Evolutionary conservation across 2,797 vertebrate species (phyloP).

Genomic region (Phylloscopus collybita): DNA sequence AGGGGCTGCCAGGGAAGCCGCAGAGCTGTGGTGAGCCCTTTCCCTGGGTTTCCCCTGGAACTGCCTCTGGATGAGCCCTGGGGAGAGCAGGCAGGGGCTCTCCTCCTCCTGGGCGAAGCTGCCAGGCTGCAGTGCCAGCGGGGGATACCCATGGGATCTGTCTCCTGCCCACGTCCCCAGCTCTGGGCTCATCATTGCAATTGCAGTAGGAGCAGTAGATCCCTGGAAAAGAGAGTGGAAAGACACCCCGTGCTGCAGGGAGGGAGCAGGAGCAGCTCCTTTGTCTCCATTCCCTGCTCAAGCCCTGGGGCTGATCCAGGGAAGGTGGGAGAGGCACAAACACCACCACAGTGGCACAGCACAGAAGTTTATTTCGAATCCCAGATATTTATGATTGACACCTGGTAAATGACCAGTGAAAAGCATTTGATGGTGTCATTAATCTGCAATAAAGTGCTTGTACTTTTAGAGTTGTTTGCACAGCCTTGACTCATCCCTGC

Average conservation of each 20-base stretch:
- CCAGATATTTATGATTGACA: background rate
- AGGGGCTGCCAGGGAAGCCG: background rate
- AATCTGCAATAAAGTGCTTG: background rate
- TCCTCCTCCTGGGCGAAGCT: background rate
- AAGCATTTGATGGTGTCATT: background rate
- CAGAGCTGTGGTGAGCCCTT: accelerated
- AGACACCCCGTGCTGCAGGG: background rate
- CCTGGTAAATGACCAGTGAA: slow-evolving; percentile 4
- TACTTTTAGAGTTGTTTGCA: slow-evolving; percentile 21
- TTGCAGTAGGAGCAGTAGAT: background rate
- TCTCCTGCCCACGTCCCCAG: background rate
- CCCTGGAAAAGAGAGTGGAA: background rate
- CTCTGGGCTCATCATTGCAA: background rate
- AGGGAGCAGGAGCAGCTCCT: background rate
- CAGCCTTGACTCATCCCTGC: slow-evolving; percentile 15
- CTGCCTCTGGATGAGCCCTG: background rate
- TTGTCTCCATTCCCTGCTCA: background rate
- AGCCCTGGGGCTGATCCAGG: background rate
- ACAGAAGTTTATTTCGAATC: background rate
- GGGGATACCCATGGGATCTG: accelerated
- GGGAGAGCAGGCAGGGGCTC: background rate
- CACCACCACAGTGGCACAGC: background rate
- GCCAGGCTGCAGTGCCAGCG: too few relatives aligned
- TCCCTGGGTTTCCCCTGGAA: background rate
- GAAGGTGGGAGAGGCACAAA: background rate